Evolutionary conservation across 2,888 invertebrate species (phyloP), one percentile per base, ranked within the genome.

Genomic region (Sepioteuthis lessoniana): DNA sequence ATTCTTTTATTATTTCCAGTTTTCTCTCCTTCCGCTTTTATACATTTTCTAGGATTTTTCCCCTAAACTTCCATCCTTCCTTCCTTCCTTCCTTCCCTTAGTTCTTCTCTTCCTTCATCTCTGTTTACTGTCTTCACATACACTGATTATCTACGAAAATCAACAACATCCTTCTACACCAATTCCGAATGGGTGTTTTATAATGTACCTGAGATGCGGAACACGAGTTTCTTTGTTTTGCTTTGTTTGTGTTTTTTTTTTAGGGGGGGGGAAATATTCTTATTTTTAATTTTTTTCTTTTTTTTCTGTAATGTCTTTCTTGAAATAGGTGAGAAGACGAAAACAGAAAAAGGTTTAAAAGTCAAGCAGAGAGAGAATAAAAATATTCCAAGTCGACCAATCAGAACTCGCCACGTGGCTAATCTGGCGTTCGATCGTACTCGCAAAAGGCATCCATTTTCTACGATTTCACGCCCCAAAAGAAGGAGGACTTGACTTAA

Each of bases 341-440:
- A 76, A n/a, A 16, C 76, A 76, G 35, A 76, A 76, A 76, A n/a
- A 76, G n/a, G 19, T n/a, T 76, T n/a, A 76, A 76, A n/a, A 76
- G 76, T 76, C 76, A 76, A n/a, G 19, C n/a, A 25, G 3, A n/a
- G n/a, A 76, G 76, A 31, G 31, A 19, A n/a, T 31, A n/a, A 76
- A 76, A 10, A 76, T n/a, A 16, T 35, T 16, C n/a, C 76, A 35
- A 76, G 19, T 2, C 76, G 76, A 76, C 76, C 76, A 76, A 76
- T 76, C 10, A 76, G n/a, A 76, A 10, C n/a, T 16, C 13, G 76
- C 35, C n/a, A 76, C 76, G 76, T 76, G 4, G 4, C n/a, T 76
- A 76, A 76, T 76, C n/a, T n/a, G n/a, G 76, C 16, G n/a, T 76
- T 76, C 76, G n/a, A 76, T 76, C 76, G n/a, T n/a, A n/a, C 76